phyloP scores from a whole-genome alignment of 35 echinoderm and acorn worm species.

The Heliocidaris erythrogramma region DNA sequence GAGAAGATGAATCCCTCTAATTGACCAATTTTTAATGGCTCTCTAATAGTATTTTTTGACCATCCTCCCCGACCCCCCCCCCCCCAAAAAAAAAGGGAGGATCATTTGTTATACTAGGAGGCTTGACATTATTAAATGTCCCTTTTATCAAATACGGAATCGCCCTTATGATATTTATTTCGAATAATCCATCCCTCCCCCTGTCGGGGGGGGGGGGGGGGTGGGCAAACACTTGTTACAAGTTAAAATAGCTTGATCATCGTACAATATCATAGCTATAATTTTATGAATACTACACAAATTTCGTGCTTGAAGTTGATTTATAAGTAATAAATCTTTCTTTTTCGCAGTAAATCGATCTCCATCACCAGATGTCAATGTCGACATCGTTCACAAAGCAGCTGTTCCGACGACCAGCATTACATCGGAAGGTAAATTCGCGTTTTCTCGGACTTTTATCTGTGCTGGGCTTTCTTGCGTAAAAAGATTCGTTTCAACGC shows the following conservation, averaged over 20 bases:
- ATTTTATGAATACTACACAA: not conserved
- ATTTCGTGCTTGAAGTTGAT: not conserved
- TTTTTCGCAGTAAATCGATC: not conserved
- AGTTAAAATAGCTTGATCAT: too few species aligned
- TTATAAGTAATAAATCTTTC: not conserved
- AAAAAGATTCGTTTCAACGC: too few species aligned
- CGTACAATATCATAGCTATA: not conserved
- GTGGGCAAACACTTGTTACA: too few species aligned
- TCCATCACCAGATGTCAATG: not conserved
- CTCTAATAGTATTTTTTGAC: too few species aligned
- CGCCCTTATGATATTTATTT: not conserved
- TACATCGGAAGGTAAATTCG: not conserved
- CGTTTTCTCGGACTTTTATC: too few species aligned
- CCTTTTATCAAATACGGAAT: not conserved
- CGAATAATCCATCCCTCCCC: not conserved
- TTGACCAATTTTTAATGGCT: too few species aligned
- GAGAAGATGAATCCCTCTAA: too few species aligned
- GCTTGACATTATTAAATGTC: not conserved
- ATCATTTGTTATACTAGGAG: not conserved
- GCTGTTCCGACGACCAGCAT: not conserved
- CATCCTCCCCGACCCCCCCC: too few species aligned
- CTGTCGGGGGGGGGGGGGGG: not conserved
- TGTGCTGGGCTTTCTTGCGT: too few species aligned
- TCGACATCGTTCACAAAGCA: not conserved
- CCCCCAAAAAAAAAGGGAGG: not conserved